A percentile compares a stretch with the other conserved stretches of the same genome.
Conservation (phyloP, 2,888 invertebrate genomes). For the Drosophila macrothrix region DNA sequence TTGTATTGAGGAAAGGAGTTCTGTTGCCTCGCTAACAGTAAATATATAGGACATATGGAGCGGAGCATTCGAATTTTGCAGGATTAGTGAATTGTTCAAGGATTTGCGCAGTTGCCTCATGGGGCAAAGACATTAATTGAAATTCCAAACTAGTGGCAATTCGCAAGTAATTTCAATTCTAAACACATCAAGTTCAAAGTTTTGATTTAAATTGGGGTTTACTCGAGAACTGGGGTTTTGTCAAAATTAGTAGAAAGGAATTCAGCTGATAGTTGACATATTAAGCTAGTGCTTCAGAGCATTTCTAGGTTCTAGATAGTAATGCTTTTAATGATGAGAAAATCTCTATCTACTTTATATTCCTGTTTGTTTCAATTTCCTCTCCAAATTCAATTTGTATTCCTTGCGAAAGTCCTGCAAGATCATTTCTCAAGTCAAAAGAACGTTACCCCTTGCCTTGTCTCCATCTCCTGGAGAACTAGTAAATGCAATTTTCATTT, state of each 20-base stretch:
- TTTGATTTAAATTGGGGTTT: not conserved
- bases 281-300: not conserved
- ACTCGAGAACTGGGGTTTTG: not conserved
- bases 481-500: conserved; percentile 1
- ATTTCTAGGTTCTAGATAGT: not conserved
- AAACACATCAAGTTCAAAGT: not conserved
- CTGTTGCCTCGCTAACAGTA: conserved; percentile 27
- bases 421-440: not conserved
- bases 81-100: conserved; percentile 38
- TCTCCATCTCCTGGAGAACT: not conserved
- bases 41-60: conserved; percentile 17
- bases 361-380: not conserved
- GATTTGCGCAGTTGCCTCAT: conserved; percentile 40
- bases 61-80: conserved; percentile 42
- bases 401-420: not conserved
- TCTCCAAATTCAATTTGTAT: not conserved
- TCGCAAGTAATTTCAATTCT: conserved; percentile 4
- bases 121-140: conserved; percentile 30
- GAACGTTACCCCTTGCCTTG: not conserved
- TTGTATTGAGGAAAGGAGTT: conserved; percentile 1
- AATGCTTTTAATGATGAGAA: not conserved
- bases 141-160: conserved; percentile 15
- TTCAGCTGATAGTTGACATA: not conserved
- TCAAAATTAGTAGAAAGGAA: not conserved
- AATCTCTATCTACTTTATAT: not conserved